Base-by-base conservation (phyloP, 2,888 invertebrate species). In the Agrochola circellaris region DNA sequence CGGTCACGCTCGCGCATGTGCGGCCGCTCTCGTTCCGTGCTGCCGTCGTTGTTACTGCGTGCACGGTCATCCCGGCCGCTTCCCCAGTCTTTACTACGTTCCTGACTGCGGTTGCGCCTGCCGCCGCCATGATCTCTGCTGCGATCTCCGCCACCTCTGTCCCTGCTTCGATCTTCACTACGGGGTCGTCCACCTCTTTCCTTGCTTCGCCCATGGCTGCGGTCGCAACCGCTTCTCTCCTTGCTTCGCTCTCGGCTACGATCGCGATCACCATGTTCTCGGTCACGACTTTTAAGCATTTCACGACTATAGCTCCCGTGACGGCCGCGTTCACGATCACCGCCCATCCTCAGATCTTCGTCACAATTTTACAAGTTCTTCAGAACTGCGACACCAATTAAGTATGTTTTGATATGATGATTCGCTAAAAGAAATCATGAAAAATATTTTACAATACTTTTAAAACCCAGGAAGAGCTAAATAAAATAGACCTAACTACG, bases 291-390 rank as follows among this genome's bases (percentile, higher is more conserved):
- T 34, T 30, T 48, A 72, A 51, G 84, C 15, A 82, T 87, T 2
- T 91, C 90, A 54, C 88, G 89, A 76, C 91, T 91, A 72, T 88
- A 88, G 77, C 91, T 93, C 54, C 90, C 89, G 62, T 87, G 86
- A 60, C 76, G 77, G 23, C 61, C 61, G 38, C 77, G 77, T 56
- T 84, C 73, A 60, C 64, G 79, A 73, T 83, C 81, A 60, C 83
- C 78, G 23, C 79, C 81, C 81, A 81, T 81, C n/a, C 64, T 72
- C 73, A 58, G 23, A 15, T 45, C 45, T 81, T 67, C 17, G 82
- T 82, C 34, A 69, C 70, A 82, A 61, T 60, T 66, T 76, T 48
- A 75, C 30, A 56, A 62, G 20, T 75, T 48, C 45, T 65, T 58
- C 34, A 20, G 58, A 80, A 65, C 26, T 45, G 23, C 13, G 17